Evolutionary conservation across 2,888 invertebrate genomes (phyloP).

Genomic region (Kryphioiulus occultus): DNA sequence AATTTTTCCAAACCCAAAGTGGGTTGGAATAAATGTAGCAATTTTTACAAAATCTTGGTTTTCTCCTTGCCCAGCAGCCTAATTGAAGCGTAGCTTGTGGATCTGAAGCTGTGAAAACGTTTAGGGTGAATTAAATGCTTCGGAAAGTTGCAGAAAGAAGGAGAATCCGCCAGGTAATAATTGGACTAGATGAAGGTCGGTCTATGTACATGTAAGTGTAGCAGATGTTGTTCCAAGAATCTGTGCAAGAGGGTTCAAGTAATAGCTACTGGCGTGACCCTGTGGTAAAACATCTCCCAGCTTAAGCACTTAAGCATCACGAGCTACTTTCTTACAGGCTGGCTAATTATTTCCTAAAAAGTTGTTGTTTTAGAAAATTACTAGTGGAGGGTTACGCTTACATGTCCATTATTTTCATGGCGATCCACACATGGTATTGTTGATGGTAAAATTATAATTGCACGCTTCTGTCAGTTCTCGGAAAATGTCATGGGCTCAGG

Average conservation of each 20-base stretch:
- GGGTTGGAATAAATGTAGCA: not conserved
- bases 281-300: not conserved
- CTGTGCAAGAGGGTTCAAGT: not conserved
- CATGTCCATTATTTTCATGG: not conserved
- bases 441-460: conserved; percentile 25
- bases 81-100: not conserved
- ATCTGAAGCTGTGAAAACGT: not conserved
- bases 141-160: not conserved
- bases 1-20: no score
- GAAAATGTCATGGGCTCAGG: not conserved
- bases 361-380: conserved; percentile 16
- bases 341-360: conserved; percentile 30
- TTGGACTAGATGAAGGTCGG: conserved; percentile 10
- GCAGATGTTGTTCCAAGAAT: conserved; percentile 12
- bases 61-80: not conserved
- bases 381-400: conserved; percentile 26
- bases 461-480: not conserved
- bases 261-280: conserved; percentile 21
- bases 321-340: not conserved
- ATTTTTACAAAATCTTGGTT: not conserved
- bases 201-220: not conserved
- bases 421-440: not conserved
- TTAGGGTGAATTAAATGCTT: conserved; percentile 1
- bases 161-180: conserved; percentile 12
- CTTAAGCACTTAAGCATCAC: not conserved